phyloP scores from a whole-genome alignment of 2,888 invertebrate species.

The Axea sp. region DNA sequence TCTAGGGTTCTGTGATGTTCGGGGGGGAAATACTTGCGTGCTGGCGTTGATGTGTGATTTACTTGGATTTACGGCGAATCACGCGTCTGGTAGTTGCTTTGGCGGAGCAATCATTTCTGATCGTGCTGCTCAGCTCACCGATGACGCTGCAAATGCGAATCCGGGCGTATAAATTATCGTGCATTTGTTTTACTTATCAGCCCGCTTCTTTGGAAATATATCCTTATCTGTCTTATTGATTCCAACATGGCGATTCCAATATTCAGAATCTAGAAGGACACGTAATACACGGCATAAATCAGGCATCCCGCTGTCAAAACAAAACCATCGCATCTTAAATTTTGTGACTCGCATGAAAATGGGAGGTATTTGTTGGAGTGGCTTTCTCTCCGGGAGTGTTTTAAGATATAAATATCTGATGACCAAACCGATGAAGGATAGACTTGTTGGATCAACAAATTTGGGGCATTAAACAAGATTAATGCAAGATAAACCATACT shows the following conservation, averaged over 20 bases:
- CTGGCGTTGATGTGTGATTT: too few species aligned
- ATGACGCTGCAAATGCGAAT: neutral
- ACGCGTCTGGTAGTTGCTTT: neutral
- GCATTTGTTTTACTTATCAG: slow-evolving; percentile 44
- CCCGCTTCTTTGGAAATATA: slow-evolving; percentile 24
- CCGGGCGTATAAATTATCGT: slow-evolving; percentile 30
- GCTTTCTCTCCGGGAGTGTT: too few species aligned
- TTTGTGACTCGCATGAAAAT: neutral
- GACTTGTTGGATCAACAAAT: too few species aligned
- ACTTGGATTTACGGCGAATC: neutral
- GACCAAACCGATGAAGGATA: too few species aligned
- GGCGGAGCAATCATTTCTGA: neutral
- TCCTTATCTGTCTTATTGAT: slow-evolving; percentile 52
- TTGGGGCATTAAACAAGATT: too few species aligned
- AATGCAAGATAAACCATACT: too few species aligned
- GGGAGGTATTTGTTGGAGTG: slow-evolving; percentile 1
- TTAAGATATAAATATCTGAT: too few species aligned
- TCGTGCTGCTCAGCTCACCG: neutral
- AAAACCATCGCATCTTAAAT: slow-evolving; percentile 11
- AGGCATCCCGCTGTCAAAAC: slow-evolving; percentile 37
- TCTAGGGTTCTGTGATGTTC: too few species aligned
- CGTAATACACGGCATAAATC: slow-evolving; percentile 41
- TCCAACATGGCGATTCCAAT: slow-evolving; percentile 40
- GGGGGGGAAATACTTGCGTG: too few species aligned
- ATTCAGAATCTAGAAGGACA: slow-evolving; percentile 37